These are phyloP conservation scores for Eupithecia centaureata DNA, from an alignment of 2,888 invertebrate species.

Conservation along the genomic window DNA sequence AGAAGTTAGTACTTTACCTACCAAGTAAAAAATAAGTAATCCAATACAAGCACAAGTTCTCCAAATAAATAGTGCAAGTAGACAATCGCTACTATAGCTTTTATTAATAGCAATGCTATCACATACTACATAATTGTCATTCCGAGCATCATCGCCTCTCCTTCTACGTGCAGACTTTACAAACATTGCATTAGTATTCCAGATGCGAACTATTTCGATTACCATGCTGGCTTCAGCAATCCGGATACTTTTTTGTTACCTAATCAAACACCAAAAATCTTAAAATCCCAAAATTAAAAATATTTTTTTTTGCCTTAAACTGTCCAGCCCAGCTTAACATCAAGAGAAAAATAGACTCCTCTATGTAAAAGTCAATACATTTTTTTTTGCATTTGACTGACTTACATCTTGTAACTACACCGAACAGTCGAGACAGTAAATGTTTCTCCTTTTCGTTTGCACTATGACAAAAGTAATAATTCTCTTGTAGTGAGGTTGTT, in stretches of 20 bases:
- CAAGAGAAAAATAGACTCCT: background rate
- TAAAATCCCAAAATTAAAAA: too few relatives aligned
- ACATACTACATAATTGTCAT: slow-evolving; percentile 13
- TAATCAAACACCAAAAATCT: too few relatives aligned
- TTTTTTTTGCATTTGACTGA: too few relatives aligned
- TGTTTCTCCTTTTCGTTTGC: background rate
- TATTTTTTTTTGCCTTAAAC: too few relatives aligned
- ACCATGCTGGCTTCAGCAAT: slow-evolving; percentile 52
- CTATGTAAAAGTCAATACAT: too few relatives aligned
- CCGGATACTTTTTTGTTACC: slow-evolving; percentile 28
- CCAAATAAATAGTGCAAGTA: slow-evolving; percentile 4
- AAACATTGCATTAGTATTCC: slow-evolving; percentile 65
- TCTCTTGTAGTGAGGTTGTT: background rate
- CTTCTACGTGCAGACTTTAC: slow-evolving; percentile 63
- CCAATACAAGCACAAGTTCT: background rate
- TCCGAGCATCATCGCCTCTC: slow-evolving; percentile 43
- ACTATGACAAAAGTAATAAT: background rate
- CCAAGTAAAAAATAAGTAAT: background rate
- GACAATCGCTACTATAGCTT: slow-evolving; percentile 25
- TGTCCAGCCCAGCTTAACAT: too few relatives aligned
- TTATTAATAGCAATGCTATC: slow-evolving; percentile 35
- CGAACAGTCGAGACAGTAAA: background rate
- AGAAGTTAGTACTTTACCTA: background rate
- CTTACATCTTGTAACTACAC: background rate
- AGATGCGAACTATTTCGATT: slow-evolving; percentile 42